Evolutionary conservation across 2,113 vertebrate species (phyloP), one percentile per base, ranked within the genome.

Genomic region (Corydoras sp.): DNA sequence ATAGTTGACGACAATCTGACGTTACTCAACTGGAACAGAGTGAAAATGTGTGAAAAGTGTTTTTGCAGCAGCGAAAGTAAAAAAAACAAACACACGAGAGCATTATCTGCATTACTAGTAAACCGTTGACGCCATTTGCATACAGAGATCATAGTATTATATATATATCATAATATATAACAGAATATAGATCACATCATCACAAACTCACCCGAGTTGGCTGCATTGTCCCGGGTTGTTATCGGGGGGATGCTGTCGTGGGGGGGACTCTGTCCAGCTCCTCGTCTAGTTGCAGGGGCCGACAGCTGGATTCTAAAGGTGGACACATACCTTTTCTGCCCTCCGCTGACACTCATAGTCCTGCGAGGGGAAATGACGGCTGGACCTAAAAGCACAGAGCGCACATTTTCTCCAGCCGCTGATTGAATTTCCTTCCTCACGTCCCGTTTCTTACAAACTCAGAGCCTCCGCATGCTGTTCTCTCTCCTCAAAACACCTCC

Each of bases 261-360:
- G 3, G 51, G 58, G 24, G 10, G 3, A 65, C 43, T 58, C 5
- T 62, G 55, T 5, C 72, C 68, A 0, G 53, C 80, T 11, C 6
- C 63, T 43, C 70, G 3, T 68, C 67, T 68, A 69, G 74, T 66
- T 55, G 63, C 12, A 14, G 65, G 65, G 15, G 58, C 73, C 12
- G 79, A 80, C 67, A 80, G 76, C 65, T 82, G 77, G 61, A 90
- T 84, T 81, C 69, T 86, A 71, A 89, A 81, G 51, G 88, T 90
- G 12, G 89, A 90, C 78, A 90, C 88, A 69, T 84, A 89, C 5
- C 75, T 74, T 73, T 71, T 81, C 63, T 86, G 77, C 71, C 65
- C 76, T 8, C 70, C 55, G 80, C 75, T 3, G 64, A 68, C 10
- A 68, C 86, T 88, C 88, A 89, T 78, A 62, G 9, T 71, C 85